Conservation (phyloP, 1,140 invertebrate species). For the Parapsyche elsis region DNA sequence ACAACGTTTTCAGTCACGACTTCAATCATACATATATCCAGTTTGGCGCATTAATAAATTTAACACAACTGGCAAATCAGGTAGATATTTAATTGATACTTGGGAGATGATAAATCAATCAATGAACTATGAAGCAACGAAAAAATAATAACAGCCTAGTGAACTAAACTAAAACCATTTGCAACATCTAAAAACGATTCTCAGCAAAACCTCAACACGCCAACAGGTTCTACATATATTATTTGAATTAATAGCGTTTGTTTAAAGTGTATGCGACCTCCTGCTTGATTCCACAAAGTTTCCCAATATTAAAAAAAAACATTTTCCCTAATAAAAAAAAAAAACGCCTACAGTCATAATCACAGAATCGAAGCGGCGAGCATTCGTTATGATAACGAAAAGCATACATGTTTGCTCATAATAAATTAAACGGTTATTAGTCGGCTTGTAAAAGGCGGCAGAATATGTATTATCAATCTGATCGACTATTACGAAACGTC, state of each 20-base stretch:
- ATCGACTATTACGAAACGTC: constrained; percentile 14
- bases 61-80: constrained; percentile 11
- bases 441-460: background rate
- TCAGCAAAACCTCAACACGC: too few relatives aligned
- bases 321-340: background rate
- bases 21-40: constrained; percentile 4
- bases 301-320: background rate
- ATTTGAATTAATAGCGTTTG: too few relatives aligned
- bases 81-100: constrained; percentile 32
- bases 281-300: too few relatives aligned
- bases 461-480: background rate
- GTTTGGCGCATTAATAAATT: background rate
- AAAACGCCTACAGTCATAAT: constrained; percentile 2
- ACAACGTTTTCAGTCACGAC: constrained; percentile 12
- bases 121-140: background rate
- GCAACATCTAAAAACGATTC: too few relatives aligned
- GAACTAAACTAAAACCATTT: too few relatives aligned
- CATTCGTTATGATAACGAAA: background rate
- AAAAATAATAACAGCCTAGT: background rate
- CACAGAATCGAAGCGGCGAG: background rate
- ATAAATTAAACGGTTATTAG: constrained; percentile 12
- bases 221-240: too few relatives aligned
- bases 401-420: constrained; percentile 13
- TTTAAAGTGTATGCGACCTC: too few relatives aligned
- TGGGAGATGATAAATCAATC: constrained; percentile 36